Percentiles rank a stretch among this genome's conserved stretches.
Conservation (phyloP, 2,113 vertebrate genomes). For the Myrmophylax atrothorax region DNA sequence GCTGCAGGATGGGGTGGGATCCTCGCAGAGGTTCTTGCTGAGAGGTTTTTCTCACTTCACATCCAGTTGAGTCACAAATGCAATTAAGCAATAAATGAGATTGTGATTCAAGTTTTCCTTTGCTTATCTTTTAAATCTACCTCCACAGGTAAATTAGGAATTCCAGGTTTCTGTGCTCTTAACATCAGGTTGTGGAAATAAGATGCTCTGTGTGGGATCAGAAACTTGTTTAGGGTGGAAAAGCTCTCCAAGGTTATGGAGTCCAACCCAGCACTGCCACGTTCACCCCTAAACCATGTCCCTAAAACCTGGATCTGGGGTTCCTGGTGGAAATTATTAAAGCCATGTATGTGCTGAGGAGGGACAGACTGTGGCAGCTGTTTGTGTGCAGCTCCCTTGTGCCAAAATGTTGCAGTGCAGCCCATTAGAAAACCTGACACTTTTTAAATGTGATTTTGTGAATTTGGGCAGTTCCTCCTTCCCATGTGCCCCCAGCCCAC, state of each 20-base stretch:
- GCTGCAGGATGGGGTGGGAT: background rate
- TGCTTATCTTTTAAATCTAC: background rate
- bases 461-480: background rate
- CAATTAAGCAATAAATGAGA: slow-evolving; percentile 24
- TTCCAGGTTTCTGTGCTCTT: background rate
- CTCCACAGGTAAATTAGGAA: background rate
- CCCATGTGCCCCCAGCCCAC: rapidly evolving
- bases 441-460: rapidly evolving
- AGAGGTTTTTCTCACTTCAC: background rate
- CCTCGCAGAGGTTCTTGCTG: background rate
- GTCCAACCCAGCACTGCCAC: background rate
- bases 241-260: background rate
- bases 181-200: background rate
- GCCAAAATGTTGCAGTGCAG: rapidly evolving
- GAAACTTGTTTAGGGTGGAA: background rate
- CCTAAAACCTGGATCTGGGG: background rate
- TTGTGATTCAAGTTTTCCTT: slow-evolving; percentile 14
- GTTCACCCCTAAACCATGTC: background rate
- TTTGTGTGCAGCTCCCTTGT: rapidly evolving
- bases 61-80: slow-evolving; percentile 34
- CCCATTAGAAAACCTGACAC: rapidly evolving
- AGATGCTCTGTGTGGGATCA: background rate
- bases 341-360: rapidly evolving
- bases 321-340: background rate
- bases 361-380: rapidly evolving